Conservation (phyloP, 2,113 vertebrate species). For the Ursus arctos region DNA sequence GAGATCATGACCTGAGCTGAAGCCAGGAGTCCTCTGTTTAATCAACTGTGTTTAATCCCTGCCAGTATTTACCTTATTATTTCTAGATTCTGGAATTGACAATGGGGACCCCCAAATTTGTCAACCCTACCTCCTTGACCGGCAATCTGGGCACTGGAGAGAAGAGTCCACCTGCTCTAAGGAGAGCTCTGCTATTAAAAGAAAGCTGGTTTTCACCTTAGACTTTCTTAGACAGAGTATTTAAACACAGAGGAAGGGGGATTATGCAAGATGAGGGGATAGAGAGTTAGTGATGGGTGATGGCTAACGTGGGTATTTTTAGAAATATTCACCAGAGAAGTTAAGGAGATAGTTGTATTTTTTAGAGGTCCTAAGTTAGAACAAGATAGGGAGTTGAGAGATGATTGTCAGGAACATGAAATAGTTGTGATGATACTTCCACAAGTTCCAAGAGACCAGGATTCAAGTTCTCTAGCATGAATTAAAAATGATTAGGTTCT, state of each 20-base stretch:
- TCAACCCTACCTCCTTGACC: neutral
- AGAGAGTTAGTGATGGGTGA: neutral
- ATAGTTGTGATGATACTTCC: neutral
- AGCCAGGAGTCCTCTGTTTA: neutral
- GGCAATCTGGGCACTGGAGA: neutral
- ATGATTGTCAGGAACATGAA: rapidly evolving
- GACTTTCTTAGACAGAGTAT: neutral
- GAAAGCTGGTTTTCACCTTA: neutral
- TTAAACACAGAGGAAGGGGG: neutral
- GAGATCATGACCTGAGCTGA: neutral
- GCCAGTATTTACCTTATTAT: neutral
- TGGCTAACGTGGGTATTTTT: neutral
- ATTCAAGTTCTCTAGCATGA: neutral
- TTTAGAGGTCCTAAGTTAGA: neutral
- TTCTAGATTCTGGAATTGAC: neutral
- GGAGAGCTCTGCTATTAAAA: neutral
- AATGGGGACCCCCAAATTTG: neutral
- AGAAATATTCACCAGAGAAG: neutral
- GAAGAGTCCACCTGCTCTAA: neutral
- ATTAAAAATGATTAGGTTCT: neutral
- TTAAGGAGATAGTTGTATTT: neutral
- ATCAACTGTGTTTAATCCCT: neutral
- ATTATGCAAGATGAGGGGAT: neutral
- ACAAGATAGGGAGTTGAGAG: neutral
- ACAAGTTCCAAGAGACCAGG: neutral